Base-by-base conservation (phyloP, 2,113 vertebrate genomes). In the Diadophis punctatus region DNA sequence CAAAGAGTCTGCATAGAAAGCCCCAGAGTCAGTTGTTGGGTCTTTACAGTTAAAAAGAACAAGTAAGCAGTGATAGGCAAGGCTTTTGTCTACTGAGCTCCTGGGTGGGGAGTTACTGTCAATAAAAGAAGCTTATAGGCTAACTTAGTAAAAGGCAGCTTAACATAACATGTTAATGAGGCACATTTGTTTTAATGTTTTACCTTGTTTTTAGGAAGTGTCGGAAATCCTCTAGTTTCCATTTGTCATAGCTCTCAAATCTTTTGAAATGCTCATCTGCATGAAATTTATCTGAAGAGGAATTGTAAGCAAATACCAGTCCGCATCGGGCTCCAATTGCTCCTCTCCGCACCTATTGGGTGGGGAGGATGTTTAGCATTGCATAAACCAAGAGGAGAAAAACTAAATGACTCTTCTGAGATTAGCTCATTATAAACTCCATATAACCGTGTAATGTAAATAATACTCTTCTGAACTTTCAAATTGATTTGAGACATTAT, bases 241-340 rank as follows among this genome's bases (percentile, higher is more conserved):
- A 99, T 0, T 95, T 94, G 93, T 99, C 98, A 0, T 98, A 99
- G 90, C 98, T 98, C 95, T 98, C 98, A 95, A 99, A 99, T 93
- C 98, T 98, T 92, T 95, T 98, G 95, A 99, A 99, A 95, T 99
- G 99, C 18, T 98, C 98, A 93, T 99, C 99, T 0, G 99, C 99
- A 0, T 99, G 98, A 94, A 99, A 99, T 87, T 96, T 98, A 0
- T 97, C 93, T 0, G 98, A 97, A 8, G 97, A 90, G 0, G 97
- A 98, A 0, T 97, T 99, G 93, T 99, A 99, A 0, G 98, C 98
- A 94, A 99, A 99, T 80, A 99, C 98, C 94, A 99, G 96, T 34
- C 99, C 99, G 27, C 98, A 99, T 95, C 98, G 99, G 1, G 99
- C 98, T n/a, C 99, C 99, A 0, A 99, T 99, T 93, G 98, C 98